Conservation (phyloP, 2,888 invertebrate genomes). For the Spisula solida region DNA sequence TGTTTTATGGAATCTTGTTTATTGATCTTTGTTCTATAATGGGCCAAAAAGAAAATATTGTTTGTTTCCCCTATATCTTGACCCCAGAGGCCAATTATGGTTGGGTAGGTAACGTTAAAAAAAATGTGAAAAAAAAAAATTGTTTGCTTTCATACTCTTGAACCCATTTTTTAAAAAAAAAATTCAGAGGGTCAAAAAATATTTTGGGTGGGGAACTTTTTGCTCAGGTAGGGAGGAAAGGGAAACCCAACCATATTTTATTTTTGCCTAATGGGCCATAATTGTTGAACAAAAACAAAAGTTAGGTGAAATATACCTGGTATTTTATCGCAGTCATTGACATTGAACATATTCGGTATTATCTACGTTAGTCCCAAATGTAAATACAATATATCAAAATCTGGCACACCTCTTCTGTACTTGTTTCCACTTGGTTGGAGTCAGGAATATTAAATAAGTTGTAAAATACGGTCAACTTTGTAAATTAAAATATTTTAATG, state of each 20-base stretch:
- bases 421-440: conserved; percentile 35
- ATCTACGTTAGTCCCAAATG: conserved; percentile 28
- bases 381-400: conserved; percentile 38
- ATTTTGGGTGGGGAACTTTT: too few relatives aligned
- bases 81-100: too few relatives aligned
- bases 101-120: too few relatives aligned
- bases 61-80: too few relatives aligned
- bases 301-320: neutral
- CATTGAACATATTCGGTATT: conserved; percentile 33
- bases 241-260: too few relatives aligned
- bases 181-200: too few relatives aligned
- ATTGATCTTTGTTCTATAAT: conserved; percentile 12
- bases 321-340: conserved; percentile 35
- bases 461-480: conserved; percentile 21
- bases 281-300: conserved; percentile 43
- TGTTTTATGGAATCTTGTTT: neutral
- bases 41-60: too few relatives aligned
- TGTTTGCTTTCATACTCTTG: too few relatives aligned
- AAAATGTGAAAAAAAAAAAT: too few relatives aligned
- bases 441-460: conserved; percentile 25
- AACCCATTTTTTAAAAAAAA: too few relatives aligned
- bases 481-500: conserved; percentile 40
- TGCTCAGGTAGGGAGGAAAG: too few relatives aligned
- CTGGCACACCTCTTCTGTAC: conserved; percentile 10
- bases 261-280: too few relatives aligned